Percentiles rank a stretch among this genome's conserved stretches.
These are phyloP conservation scores for pig (Sus scrofa) DNA, from an alignment of 2,113 vertebrate species.

Conservation along the genomic window DNA sequence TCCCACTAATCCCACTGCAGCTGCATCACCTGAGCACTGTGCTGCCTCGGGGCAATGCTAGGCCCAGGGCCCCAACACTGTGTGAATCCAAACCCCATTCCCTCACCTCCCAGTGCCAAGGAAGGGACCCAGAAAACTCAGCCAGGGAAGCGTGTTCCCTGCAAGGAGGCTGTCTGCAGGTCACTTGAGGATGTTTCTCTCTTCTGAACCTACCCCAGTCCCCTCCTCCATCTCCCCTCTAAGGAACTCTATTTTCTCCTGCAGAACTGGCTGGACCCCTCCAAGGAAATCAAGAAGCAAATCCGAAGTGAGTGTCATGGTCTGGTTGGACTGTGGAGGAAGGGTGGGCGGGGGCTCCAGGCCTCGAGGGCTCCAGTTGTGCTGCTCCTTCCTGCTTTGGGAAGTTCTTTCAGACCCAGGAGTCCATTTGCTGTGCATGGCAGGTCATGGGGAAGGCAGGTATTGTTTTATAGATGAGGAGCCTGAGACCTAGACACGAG, in stretches of 20 bases:
- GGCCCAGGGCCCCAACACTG: not conserved
- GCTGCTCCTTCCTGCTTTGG: not conserved
- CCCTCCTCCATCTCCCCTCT: not conserved
- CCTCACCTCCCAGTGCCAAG: not conserved
- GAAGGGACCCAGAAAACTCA: not conserved
- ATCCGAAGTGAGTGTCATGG: slow-evolving; percentile 95
- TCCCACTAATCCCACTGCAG: not conserved
- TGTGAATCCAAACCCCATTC: not conserved
- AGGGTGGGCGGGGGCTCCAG: not conserved
- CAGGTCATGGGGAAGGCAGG: not conserved
- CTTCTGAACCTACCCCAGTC: not conserved
- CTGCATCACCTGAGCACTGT: not conserved
- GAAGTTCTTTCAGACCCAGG: not conserved
- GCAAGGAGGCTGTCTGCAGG: not conserved
- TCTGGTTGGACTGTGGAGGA: not conserved
- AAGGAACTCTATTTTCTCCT: slow-evolving; percentile 81
- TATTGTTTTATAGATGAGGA: not conserved
- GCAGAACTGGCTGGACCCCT: slow-evolving; percentile 98
- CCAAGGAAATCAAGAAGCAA: slow-evolving; percentile 99
- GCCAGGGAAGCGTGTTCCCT: not conserved
- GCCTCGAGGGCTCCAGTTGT: rapidly evolving
- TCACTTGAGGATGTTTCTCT: not conserved
- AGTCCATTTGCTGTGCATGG: not conserved
- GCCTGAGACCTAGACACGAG: not conserved
- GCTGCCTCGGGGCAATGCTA: not conserved